Evolutionary conservation across 2,797 vertebrate genomes (phyloP).

Genomic region (Microctenopoma steveboyesi): DNA sequence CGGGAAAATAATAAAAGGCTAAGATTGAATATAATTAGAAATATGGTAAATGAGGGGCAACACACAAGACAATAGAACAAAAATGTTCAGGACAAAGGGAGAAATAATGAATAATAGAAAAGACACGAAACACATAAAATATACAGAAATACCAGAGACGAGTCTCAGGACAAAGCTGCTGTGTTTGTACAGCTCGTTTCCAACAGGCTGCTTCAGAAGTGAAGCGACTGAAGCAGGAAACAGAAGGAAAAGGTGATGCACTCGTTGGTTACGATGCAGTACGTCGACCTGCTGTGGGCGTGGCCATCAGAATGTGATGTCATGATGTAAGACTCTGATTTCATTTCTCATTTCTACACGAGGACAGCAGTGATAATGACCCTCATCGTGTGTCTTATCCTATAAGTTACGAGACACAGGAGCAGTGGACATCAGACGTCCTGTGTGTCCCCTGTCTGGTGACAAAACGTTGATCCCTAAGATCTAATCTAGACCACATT

Average conservation of each 20-base stretch:
- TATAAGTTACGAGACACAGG: too few species aligned
- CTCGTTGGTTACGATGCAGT: background rate
- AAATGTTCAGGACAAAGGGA: constrained; percentile 18
- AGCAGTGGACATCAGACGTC: too few species aligned
- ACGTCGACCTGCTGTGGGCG: background rate
- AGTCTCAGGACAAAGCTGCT: background rate
- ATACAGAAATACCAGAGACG: constrained; percentile 1
- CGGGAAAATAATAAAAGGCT: constrained; percentile 56
- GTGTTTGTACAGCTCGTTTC: background rate
- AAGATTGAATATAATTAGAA: constrained; percentile 68
- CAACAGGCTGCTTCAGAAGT: background rate
- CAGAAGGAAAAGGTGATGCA: background rate
- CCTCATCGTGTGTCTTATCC: too few species aligned
- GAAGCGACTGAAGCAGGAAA: constrained; percentile 1
- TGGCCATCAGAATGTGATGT: too few species aligned
- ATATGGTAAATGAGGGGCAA: constrained; percentile 47
- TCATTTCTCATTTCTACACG: too few species aligned
- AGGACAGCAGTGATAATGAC: too few species aligned
- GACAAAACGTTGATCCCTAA: too few species aligned
- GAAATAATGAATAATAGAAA: constrained; percentile 17
- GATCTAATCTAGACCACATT: too few species aligned
- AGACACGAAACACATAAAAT: constrained; percentile 1
- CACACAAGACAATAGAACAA: background rate
- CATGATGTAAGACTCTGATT: too few species aligned
- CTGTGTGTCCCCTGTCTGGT: too few species aligned